phyloP scores from a whole-genome alignment of 2,113 vertebrate species.

The Regulus satrapa region DNA sequence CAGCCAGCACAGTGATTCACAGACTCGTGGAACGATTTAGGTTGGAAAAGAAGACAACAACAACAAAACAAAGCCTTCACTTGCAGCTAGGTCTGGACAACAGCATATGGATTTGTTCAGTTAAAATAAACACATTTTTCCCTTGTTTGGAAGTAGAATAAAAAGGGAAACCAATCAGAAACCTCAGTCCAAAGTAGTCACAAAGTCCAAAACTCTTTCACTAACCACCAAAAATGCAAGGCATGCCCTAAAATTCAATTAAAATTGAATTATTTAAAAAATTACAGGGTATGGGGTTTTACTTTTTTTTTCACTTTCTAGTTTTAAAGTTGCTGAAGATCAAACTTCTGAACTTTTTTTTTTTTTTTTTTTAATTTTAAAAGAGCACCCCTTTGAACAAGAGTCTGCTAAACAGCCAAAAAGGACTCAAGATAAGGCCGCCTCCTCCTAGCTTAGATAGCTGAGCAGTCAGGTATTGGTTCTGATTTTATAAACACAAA shows the following conservation, averaged over 20 bases:
- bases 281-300: fast-evolving
- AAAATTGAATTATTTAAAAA: neutral
- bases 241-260: neutral
- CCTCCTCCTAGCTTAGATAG: neutral
- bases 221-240: neutral
- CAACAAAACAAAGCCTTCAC: neutral
- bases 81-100: neutral
- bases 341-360: neutral
- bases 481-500: neutral
- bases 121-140: neutral
- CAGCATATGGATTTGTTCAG: neutral
- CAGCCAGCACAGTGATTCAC: neutral
- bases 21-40: neutral
- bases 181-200: neutral
- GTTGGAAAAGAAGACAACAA: neutral
- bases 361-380: neutral
- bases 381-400: neutral
- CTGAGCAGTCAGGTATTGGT: neutral
- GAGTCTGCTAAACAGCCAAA: neutral
- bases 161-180: neutral
- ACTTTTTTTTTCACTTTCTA: neutral
- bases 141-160: neutral
- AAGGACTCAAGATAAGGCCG: neutral
- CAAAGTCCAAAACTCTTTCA: neutral
- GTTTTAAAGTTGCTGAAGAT: neutral